These are phyloP conservation scores for Cataglyphis albicans DNA, from an alignment of 2,888 invertebrate genomes.

Conservation along the genomic window DNA sequence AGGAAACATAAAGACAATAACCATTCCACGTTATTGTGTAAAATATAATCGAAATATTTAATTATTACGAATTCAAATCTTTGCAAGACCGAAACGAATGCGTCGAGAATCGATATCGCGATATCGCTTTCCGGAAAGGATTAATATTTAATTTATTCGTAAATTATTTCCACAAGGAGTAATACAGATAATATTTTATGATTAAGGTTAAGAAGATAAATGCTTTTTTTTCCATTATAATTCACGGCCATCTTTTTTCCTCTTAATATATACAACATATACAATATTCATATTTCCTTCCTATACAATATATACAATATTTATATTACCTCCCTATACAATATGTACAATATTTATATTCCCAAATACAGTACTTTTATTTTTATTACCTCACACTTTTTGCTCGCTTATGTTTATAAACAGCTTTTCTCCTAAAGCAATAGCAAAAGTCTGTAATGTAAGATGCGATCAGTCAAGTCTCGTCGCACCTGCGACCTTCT, in stretches of 20 bases:
- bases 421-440: neutral
- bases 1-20: neutral
- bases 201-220: neutral
- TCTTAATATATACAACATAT: neutral
- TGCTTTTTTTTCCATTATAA: neutral
- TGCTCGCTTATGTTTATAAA: neutral
- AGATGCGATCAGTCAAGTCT: constrained; percentile 32
- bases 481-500: constrained; percentile 52
- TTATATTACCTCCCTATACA: neutral
- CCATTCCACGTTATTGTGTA: neutral
- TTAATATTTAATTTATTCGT: constrained; percentile 39
- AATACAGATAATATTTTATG: constrained; percentile 15
- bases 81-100: constrained; percentile 15
- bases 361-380: neutral
- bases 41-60: constrained; percentile 13
- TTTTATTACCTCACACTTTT: neutral
- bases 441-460: neutral
- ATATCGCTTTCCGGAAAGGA: constrained; percentile 13
- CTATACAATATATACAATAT: neutral
- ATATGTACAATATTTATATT: neutral
- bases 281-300: too few species aligned
- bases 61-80: constrained; percentile 28
- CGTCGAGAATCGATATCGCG: constrained; percentile 12
- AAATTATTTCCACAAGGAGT: constrained; percentile 19
- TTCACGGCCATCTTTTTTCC: neutral